Evolutionary conservation across 2,888 invertebrate species (phyloP).

Genomic region (Adelognathus sp.): DNA sequence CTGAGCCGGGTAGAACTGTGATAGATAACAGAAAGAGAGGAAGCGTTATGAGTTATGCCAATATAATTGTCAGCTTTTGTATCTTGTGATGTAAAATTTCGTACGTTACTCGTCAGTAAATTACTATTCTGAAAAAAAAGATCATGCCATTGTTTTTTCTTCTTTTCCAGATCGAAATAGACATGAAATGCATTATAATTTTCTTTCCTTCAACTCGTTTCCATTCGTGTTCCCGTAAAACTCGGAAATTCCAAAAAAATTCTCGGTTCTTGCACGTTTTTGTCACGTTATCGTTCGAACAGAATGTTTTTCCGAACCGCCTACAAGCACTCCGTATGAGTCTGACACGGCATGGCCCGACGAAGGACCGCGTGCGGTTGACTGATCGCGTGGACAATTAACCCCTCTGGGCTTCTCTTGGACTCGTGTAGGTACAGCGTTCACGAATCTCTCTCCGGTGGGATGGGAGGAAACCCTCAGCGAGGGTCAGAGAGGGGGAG

Average conservation of each 20-base stretch:
- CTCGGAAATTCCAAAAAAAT: conserved; percentile 17
- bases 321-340: not conserved
- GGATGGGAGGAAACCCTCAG: not conserved
- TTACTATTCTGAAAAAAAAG: no score
- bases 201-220: no score
- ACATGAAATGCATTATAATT: no score
- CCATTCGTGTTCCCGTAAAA: not conserved
- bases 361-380: conserved; percentile 7
- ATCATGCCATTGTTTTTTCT: no score
- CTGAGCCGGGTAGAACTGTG: no score
- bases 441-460: no score
- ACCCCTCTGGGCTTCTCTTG: conserved; percentile 8
- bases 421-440: not conserved
- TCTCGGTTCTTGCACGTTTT: not conserved
- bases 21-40: no score
- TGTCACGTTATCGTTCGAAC: conserved; percentile 1
- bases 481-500: not conserved
- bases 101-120: no score
- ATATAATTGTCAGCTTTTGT: no score
- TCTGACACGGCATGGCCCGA: not conserved
- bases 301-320: conserved; percentile 6
- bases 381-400: conserved; percentile 35
- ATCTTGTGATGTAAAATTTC: no score
- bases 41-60: no score
- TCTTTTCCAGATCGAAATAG: no score